phyloP scores from a whole-genome alignment of 1,140 invertebrate species.

The Drosophila murphyi region DNA sequence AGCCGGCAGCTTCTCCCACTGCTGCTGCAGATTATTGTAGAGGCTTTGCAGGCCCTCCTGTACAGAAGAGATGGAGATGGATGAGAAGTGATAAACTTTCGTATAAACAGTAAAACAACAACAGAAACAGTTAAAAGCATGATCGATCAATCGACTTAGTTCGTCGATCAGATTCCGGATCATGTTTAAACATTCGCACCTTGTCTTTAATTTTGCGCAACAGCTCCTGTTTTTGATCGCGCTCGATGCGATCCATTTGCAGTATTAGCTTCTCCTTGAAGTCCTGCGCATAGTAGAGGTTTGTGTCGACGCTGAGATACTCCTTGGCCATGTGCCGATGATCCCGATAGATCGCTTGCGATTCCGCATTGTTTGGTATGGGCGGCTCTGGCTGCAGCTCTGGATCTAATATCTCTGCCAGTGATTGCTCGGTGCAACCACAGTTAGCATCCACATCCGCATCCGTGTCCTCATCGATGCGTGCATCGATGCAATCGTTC shows the following conservation, averaged over 20 bases:
- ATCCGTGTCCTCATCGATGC: slow-evolving; percentile 23
- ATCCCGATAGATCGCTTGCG: slow-evolving; percentile 92
- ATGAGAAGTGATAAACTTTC: too few species aligned
- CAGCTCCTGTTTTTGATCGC: slow-evolving; percentile 70
- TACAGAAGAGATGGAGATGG: not conserved
- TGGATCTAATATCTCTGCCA: slow-evolving; percentile 91
- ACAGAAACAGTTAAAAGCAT: too few species aligned
- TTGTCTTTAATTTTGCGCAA: slow-evolving; percentile 77
- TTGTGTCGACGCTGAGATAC: slow-evolving; percentile 88
- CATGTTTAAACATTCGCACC: slow-evolving; percentile 19
- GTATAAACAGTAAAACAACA: not conserved
- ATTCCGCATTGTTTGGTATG: slow-evolving; percentile 90
- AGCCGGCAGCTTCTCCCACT: slow-evolving; percentile 60
- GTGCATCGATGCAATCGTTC: slow-evolving; percentile 19
- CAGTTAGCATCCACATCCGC: slow-evolving; percentile 71
- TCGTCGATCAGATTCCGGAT: too few species aligned
- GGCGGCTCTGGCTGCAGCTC: slow-evolving; percentile 92
- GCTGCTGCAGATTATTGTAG: slow-evolving; percentile 75
- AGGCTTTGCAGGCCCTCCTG: slow-evolving; percentile 68
- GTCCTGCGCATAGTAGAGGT: slow-evolving; percentile 79
- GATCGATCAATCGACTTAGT: too few species aligned
- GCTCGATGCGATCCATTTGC: slow-evolving; percentile 74
- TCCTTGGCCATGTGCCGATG: slow-evolving; percentile 92
- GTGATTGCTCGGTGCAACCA: slow-evolving; percentile 87
- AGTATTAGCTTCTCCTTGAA: slow-evolving; percentile 74